Percentiles rank a stretch among this genome's conserved stretches.
Conservation (phyloP, 1,140 invertebrate species). For the Theocolax elegans region DNA sequence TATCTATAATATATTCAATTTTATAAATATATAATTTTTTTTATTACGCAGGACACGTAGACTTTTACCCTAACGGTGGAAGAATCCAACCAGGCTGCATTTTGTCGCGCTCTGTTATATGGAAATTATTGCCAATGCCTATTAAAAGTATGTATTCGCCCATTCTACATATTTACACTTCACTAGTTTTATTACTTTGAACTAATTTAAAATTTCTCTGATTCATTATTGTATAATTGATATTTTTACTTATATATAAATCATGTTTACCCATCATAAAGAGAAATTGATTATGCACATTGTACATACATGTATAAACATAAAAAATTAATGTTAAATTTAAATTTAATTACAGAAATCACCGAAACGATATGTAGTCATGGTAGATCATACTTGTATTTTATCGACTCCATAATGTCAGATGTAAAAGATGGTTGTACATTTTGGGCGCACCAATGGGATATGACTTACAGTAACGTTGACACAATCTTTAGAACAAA, state of each 20-base stretch:
- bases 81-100: conserved; percentile 16
- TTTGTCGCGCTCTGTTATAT: not conserved
- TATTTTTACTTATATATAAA: no score
- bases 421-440: conserved; percentile 62
- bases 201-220: no score
- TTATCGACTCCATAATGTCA: conserved; percentile 68
- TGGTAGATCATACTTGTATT: conserved; percentile 69
- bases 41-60: conserved; percentile 21
- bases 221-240: no score
- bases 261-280: not conserved
- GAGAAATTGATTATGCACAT: no score
- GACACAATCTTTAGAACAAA: conserved; percentile 41
- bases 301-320: no score
- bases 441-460: conserved; percentile 69
- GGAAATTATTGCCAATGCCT: not conserved
- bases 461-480: conserved; percentile 59
- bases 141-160: conserved; percentile 7
- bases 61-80: conserved; percentile 32
- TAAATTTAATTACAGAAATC: conserved; percentile 58
- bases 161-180: no score
- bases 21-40: no score
- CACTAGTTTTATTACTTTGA: no score
- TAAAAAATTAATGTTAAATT: no score
- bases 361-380: conserved; percentile 71
- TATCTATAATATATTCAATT: no score